Evolutionary conservation across 2,797 vertebrate genomes (phyloP).

Genomic region (Podarcis siculus): DNA sequence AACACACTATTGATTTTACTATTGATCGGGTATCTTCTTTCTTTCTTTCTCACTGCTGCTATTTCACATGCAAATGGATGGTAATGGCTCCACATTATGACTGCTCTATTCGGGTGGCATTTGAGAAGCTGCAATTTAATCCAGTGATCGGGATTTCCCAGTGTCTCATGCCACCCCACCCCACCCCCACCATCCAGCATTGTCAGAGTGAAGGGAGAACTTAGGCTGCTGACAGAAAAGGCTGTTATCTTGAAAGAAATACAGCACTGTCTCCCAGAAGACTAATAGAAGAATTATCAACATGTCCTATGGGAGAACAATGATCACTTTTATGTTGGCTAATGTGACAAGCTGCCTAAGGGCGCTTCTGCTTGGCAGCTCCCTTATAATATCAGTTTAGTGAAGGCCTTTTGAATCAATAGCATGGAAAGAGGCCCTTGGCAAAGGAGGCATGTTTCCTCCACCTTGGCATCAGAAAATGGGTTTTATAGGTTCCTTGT

Average conservation of each 20-base stretch:
- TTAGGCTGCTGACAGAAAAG: not conserved
- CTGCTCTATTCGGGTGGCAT: conserved; percentile 48
- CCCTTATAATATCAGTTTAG: not conserved
- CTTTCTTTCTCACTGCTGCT: conserved; percentile 37
- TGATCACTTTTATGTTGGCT: not conserved
- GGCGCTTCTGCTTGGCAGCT: conserved; percentile 4
- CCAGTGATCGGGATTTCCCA: not conserved
- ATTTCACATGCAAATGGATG: conserved; percentile 66
- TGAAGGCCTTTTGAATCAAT: not conserved
- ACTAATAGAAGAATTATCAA: not conserved
- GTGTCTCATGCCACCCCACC: not conserved
- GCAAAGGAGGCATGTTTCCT: not conserved
- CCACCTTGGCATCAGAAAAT: not conserved
- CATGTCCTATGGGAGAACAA: not conserved
- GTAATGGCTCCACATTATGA: conserved; percentile 53
- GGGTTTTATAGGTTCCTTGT: not conserved
- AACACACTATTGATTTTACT: conserved; percentile 57
- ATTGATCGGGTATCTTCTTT: conserved; percentile 66
- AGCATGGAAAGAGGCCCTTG: not conserved
- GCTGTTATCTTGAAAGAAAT: not conserved
- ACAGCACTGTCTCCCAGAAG: not conserved
- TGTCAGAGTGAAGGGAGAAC: not conserved
- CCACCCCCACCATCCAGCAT: not conserved
- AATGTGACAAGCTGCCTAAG: conserved; percentile 3
- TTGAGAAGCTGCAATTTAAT: conserved; percentile 30